Conservation (phyloP, 2,888 invertebrate genomes). For the Eupithecia subumbrata region DNA sequence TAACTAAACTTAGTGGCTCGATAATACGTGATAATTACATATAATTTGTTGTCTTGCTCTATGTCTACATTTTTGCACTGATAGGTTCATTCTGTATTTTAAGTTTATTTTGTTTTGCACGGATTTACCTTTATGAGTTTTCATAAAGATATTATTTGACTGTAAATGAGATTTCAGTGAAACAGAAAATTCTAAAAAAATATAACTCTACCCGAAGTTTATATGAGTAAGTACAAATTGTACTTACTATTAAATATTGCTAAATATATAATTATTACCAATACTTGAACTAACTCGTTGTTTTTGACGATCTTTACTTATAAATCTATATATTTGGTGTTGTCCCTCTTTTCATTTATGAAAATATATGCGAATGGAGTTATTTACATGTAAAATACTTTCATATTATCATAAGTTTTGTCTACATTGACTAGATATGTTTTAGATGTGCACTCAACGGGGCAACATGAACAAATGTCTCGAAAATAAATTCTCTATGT, state of each 20-base stretch:
- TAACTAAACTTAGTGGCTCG: not conserved
- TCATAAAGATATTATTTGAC: not conserved
- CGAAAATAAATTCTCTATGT: conserved; percentile 77
- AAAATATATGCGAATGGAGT: conserved; percentile 81
- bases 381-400: conserved; percentile 65
- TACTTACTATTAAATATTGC: conserved; percentile 7
- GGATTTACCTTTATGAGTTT: not conserved
- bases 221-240: not conserved
- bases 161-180: conserved; percentile 4
- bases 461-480: conserved; percentile 68
- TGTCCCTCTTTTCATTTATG: conserved; percentile 50
- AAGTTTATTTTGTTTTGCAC: not conserved
- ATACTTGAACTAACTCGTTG: conserved; percentile 29
- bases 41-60: conserved; percentile 8
- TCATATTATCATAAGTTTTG: conserved; percentile 56
- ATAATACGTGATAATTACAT: conserved; percentile 3
- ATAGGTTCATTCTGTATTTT: not conserved
- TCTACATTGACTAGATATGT: conserved; percentile 83
- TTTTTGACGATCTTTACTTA: conserved; percentile 47
- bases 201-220: conserved; percentile 27
- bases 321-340: conserved; percentile 55
- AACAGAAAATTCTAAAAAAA: conserved; percentile 30
- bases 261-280: conserved; percentile 16
- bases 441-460: conserved; percentile 73
- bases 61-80: not conserved